A percentile compares a stretch with the other conserved stretches of the same genome.
Evolutionary conservation across 2,797 vertebrate genomes (phyloP).

Genomic region (Danio choprae): DNA sequence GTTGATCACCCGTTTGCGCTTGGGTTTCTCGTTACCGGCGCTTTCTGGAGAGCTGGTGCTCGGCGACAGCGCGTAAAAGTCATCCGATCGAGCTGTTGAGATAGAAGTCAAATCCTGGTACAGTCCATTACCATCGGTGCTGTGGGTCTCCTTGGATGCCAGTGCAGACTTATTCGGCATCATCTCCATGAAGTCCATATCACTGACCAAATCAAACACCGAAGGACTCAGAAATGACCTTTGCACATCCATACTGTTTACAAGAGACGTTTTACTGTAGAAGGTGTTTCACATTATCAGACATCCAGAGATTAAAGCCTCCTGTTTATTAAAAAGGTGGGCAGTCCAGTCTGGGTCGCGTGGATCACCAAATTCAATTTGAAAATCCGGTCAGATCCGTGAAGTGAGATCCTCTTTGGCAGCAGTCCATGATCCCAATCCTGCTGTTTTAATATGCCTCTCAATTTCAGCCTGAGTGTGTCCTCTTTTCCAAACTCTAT

Average conservation of each 20-base stretch:
- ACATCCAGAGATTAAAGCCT: slow-evolving; percentile 11
- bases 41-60: slow-evolving; percentile 45
- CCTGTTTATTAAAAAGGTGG: slow-evolving; percentile 66
- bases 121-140: slow-evolving; percentile 65
- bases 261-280: neutral
- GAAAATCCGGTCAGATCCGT: slow-evolving; percentile 76
- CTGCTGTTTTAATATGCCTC: slow-evolving; percentile 80
- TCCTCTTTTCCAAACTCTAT: slow-evolving; percentile 68
- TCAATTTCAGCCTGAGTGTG: slow-evolving; percentile 65
- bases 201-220: slow-evolving; percentile 78
- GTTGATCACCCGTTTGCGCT: slow-evolving; percentile 89
- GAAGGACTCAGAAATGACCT: slow-evolving; percentile 72
- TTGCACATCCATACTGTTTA: slow-evolving; percentile 71
- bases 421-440: slow-evolving; percentile 74
- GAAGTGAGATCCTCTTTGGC: slow-evolving; percentile 88
- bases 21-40: slow-evolving; percentile 76
- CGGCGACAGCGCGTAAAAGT: slow-evolving; percentile 30
- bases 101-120: slow-evolving; percentile 64
- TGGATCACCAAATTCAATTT: slow-evolving; percentile 67
- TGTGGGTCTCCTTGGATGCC: slow-evolving; percentile 58
- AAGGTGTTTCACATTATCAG: neutral
- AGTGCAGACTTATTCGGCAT: slow-evolving; percentile 62
- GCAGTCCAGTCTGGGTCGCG: slow-evolving; percentile 60
- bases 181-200: slow-evolving; percentile 74
- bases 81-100: slow-evolving; percentile 35